These are phyloP conservation scores for Steatornis caripensis DNA, from an alignment of 2,113 vertebrate species.

Conservation along the genomic window DNA sequence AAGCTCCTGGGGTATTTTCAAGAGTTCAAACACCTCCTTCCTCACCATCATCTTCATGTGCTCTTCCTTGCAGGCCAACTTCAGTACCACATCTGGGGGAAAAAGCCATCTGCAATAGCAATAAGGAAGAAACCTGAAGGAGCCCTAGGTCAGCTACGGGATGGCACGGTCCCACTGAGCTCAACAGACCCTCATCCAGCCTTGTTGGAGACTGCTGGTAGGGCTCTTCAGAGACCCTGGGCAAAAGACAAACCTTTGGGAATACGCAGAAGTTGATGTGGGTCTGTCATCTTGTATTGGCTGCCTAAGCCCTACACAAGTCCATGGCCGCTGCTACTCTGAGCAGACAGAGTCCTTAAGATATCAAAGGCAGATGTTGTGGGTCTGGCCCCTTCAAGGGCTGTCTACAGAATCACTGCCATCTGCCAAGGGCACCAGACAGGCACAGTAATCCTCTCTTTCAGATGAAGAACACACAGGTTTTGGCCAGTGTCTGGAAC, in stretches of 20 bases:
- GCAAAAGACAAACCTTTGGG: not conserved
- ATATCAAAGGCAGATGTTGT: not conserved
- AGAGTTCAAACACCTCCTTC: conserved; percentile 50
- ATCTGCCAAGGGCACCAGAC: not conserved
- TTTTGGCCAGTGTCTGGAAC: not conserved
- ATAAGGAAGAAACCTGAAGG: conserved; percentile 28
- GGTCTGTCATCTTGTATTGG: not conserved
- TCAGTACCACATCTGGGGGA: conserved; percentile 55
- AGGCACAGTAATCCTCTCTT: not conserved
- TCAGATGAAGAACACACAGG: not conserved
- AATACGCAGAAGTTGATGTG: not conserved
- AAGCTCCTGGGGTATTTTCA: conserved; percentile 20
- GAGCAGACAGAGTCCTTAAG: not conserved
- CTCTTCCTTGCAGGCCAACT: conserved; percentile 56
- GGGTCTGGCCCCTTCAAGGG: not conserved
- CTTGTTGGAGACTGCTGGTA: not conserved
- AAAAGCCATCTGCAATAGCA: conserved; percentile 46
- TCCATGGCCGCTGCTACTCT: not conserved
- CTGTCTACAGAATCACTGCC: not conserved
- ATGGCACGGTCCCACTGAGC: not conserved
- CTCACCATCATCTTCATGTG: conserved; percentile 68
- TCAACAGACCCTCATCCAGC: not conserved
- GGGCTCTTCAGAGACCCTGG: not conserved
- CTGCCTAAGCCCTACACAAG: not conserved
- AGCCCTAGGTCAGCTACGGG: not conserved